Evolutionary conservation across 2,888 invertebrate genomes (phyloP), one percentile per base, ranked within the genome.

Genomic region (Melinaea menophilus): DNA sequence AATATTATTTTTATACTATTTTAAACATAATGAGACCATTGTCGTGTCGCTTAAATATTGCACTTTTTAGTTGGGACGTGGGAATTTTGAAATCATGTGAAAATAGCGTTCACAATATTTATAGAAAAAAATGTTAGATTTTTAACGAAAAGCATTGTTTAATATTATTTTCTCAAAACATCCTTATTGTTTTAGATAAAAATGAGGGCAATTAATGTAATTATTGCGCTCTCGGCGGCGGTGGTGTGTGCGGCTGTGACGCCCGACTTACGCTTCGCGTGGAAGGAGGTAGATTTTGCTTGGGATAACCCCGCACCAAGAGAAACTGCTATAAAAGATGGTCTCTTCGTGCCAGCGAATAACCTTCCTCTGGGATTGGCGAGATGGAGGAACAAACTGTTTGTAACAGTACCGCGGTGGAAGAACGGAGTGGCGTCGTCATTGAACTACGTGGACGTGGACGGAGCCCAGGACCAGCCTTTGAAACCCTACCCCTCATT

Each of bases 401-500:
- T 93, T 75, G 88, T 95, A 47, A 94, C 94, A 5, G 92, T 94
- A 34, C 95, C 95, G 64, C 92, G 92, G 81, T 94, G 94, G 94
- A 94, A 93, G 79, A 82, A 90, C 33, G 95, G 95, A 0, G 94
- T 95, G 0, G 94, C 93, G 7, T 92, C 95, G 5, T 92, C 95
- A 0, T 80, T 95, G 3, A 94, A 93, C 75, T 95, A 94, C 75
- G 83, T 95, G 34, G 92, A 93, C 63, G 71, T 95, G 3, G 86
- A 89, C 51, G 92, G 90, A 12, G 82, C 93, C 72, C 94, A 94
- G 82, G 96, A 97, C 72, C 94, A 95, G 34, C 84, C 86, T 11
- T 80, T 96, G 37, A 93, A 90, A 58, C 96, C 96, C 0, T 97
- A 96, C 78, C 96, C 96, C 3, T 93, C 92, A 70, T 94, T 94